phyloP scores from a whole-genome alignment of 1,140 invertebrate species.

The Aricia agestis region DNA sequence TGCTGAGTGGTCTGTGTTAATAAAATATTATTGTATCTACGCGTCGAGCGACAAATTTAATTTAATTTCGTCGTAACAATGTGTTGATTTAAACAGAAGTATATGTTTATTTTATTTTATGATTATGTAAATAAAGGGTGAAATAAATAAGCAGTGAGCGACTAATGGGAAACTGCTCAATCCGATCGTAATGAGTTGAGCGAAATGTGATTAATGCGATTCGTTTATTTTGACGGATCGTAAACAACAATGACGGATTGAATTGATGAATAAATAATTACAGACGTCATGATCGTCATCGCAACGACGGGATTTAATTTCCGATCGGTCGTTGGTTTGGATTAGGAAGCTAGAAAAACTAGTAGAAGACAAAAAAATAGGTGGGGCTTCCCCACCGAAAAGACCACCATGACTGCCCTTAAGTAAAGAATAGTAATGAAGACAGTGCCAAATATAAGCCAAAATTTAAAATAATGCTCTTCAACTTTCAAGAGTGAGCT shows the following conservation, averaged over 20 bases:
- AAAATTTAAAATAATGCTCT: no score
- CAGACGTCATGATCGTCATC: background rate
- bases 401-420: no score
- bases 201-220: constrained; percentile 7
- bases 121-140: background rate
- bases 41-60: background rate
- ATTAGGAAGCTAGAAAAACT: no score
- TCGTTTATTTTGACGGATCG: background rate
- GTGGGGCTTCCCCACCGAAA: no score
- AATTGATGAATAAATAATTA: background rate
- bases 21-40: background rate
- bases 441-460: no score
- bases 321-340: no score
- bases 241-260: constrained; percentile 5
- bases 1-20: background rate
- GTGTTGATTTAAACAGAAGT: background rate
- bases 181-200: background rate
- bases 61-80: background rate
- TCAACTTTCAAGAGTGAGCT: no score
- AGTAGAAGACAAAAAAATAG: no score
- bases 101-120: background rate
- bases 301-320: no score
- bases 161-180: background rate
- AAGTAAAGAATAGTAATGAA: no score
- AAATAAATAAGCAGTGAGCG: background rate